Evolutionary conservation across 2,888 invertebrate species (phyloP), one percentile per base, ranked within the genome.

Genomic region (Eupithecia centaureata): DNA sequence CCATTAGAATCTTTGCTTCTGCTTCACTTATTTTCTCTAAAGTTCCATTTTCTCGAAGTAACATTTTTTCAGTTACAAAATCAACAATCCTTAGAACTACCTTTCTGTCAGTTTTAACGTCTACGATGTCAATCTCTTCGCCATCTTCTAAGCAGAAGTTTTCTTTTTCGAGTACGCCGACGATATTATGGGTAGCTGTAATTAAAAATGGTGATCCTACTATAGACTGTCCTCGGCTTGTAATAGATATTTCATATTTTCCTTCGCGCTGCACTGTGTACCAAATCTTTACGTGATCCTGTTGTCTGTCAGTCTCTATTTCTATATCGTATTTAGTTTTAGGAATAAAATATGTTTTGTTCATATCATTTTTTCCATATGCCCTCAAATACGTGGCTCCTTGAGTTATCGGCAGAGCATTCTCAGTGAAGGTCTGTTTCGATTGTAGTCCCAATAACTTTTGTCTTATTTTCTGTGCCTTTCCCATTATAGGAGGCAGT

Each of bases 201-300:
- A 95, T 87, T 63, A 82, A 82, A 77, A 93, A 95, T 1, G 95
- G 95, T 27, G 95, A 95, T n/a, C 95, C 95, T 35, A 92, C 91
- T 51, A 95, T 88, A 76, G 91, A 89, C 78, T 93, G 92, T 0
- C 94, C 94, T 80, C 94, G 90, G 64, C 93, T 94, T 18, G 94
- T 94, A 54, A 95, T 89, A 33, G 91, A 94, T 42, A 95, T 87
- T 83, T 94, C 94, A 77, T 95, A 94, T 78, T 92, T 91, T 3
- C 95, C 95, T 77, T 91, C 90, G 70, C 89, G 82, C 56, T 84
- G 88, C 0, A 94, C 94, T 1, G 85, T 82, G 71, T 94, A 95
- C 47, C 87, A 86, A 51, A 95, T 84, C 85, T 92, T 94, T 0
- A 89, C 89, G 74, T 94, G 89, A 71, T 94, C 94, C 30, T 83